Conservation (phyloP, 2,113 vertebrate genomes). For the Bufo bufo region DNA sequence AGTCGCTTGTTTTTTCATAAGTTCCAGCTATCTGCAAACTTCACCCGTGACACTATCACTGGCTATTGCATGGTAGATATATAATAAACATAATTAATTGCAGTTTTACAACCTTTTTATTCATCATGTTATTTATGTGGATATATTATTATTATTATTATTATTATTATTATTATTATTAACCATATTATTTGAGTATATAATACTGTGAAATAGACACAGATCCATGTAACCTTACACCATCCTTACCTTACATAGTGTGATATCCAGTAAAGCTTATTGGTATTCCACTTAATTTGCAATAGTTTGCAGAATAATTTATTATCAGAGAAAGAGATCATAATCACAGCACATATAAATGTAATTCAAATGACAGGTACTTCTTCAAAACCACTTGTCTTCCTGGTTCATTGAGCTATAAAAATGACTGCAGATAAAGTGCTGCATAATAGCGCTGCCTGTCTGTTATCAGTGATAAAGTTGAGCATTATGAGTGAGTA, state of each 20-base stretch:
- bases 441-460: constrained; percentile 22
- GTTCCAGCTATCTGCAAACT: too few species aligned
- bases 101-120: too few species aligned
- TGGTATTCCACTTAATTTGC: constrained; percentile 9
- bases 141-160: too few species aligned
- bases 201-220: too few species aligned
- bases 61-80: too few species aligned
- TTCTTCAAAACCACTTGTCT: constrained; percentile 25
- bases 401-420: constrained; percentile 39
- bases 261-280: neutral
- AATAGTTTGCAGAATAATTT: neutral
- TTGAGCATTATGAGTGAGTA: constrained; percentile 17
- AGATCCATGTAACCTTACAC: neutral
- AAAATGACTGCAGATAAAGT: constrained; percentile 44
- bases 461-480: constrained; percentile 20
- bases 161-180: too few species aligned
- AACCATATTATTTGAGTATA: too few species aligned
- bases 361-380: constrained; percentile 40
- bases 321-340: constrained; percentile 2
- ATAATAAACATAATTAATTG: too few species aligned
- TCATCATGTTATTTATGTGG: neutral
- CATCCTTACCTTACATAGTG: neutral
- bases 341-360: constrained; percentile 34
- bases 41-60: too few species aligned
- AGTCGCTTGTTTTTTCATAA: too few species aligned